phyloP scores from a whole-genome alignment of 2,113 vertebrate species.

The Phrynosoma platyrhinos region DNA sequence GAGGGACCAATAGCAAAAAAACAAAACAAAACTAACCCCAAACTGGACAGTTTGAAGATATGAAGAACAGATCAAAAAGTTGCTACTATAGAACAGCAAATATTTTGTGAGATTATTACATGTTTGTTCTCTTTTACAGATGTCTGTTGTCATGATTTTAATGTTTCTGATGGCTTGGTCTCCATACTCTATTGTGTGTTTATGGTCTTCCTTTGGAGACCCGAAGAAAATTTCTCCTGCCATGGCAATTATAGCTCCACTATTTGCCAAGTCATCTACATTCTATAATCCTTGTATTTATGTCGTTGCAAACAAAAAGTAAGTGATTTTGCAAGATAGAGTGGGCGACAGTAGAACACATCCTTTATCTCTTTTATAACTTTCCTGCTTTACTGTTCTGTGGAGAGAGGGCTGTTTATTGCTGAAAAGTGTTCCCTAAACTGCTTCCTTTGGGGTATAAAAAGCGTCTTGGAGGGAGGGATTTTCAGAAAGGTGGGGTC shows the following conservation, averaged over 20 bases:
- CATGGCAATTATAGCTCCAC: conserved; percentile 95
- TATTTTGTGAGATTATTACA: not conserved
- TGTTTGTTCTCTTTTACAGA: conserved; percentile 78
- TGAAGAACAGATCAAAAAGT: not conserved
- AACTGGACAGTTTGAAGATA: not conserved
- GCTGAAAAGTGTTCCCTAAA: not conserved
- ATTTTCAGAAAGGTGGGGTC: no score
- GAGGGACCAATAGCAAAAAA: not conserved
- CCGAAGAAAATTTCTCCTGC: conserved; percentile 89
- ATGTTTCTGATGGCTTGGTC: conserved; percentile 98
- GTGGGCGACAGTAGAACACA: no score
- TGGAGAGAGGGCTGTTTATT: not conserved
- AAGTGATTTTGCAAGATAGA: conserved; percentile 62
- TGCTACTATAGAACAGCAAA: not conserved
- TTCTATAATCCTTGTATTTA: conserved; percentile 99
- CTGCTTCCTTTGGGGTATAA: not conserved
- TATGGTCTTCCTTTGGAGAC: conserved; percentile 96
- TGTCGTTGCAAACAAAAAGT: conserved; percentile 95
- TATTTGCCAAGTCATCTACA: conserved; percentile 97
- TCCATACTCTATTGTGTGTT: conserved; percentile 93
- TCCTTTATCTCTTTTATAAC: not conserved
- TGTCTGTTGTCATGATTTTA: conserved; percentile 96
- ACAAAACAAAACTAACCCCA: no score
- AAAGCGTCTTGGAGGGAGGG: not conserved
- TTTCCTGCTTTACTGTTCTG: not conserved